Conservation (phyloP, 2,797 vertebrate genomes). For the Macroramphosus scolopax region DNA sequence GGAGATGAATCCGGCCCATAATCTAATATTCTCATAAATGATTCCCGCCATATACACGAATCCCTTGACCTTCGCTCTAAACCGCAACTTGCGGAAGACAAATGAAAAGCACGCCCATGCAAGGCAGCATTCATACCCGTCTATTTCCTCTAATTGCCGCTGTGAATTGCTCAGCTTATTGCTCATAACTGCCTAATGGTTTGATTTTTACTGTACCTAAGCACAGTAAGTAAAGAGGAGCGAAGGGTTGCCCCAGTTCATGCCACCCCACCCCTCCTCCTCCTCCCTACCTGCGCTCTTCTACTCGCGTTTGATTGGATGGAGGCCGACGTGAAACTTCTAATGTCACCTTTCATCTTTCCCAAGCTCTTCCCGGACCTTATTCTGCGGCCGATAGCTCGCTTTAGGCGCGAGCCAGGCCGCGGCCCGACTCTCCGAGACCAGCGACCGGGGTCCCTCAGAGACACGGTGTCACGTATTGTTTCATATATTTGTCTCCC, state of each 20-base stretch:
- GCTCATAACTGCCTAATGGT: slow-evolving; percentile 9
- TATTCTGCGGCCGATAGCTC: slow-evolving; percentile 27
- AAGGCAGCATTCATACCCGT: slow-evolving; percentile 15
- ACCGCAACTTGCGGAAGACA: slow-evolving; percentile 31
- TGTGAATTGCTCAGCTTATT: slow-evolving; percentile 14
- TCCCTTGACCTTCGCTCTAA: slow-evolving; percentile 65
- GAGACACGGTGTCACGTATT: slow-evolving; percentile 33
- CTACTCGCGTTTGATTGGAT: neutral
- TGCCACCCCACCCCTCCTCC: neutral
- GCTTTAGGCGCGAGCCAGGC: slow-evolving; percentile 29
- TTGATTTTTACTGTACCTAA: slow-evolving; percentile 16
- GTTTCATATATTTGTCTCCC: slow-evolving; percentile 34
- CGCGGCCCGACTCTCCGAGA: slow-evolving; percentile 18
- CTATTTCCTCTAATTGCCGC: slow-evolving; percentile 42
- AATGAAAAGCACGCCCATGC: slow-evolving; percentile 31
- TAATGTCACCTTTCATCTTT: slow-evolving; percentile 31
- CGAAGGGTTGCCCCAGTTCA: slow-evolving; percentile 18
- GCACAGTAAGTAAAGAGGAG: neutral
- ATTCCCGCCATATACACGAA: slow-evolving; percentile 65
- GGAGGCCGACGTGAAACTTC: slow-evolving; percentile 31
- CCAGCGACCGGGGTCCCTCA: slow-evolving; percentile 26
- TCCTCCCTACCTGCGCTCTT: no score
- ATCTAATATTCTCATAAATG: slow-evolving; percentile 76
- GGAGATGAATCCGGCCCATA: slow-evolving; percentile 71
- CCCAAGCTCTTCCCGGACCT: slow-evolving; percentile 19